Evolutionary conservation across 2,113 vertebrate genomes (phyloP), one percentile per base, ranked within the genome.

Genomic region (Nannobrachium achirus): DNA sequence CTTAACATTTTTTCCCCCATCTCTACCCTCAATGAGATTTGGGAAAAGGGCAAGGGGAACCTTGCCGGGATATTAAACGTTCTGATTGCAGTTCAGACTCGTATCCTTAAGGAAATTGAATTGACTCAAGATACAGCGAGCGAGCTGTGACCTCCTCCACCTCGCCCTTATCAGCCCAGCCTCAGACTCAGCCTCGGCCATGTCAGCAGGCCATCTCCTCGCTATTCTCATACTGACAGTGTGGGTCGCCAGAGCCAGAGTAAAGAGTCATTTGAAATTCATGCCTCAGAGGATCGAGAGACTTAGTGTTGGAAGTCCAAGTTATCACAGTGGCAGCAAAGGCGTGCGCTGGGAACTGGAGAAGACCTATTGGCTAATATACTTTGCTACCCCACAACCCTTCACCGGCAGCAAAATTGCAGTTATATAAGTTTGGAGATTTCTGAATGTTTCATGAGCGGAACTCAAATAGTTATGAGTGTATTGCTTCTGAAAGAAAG

Each of bases 71-170:
- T 88, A 88, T 75, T 75, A 90, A 86, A 85, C 84, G 84, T 84
- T 86, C 69, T 80, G 86, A 88, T 86, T 86, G 85, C 19, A 11
- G 25, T 51, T 67, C 71, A 78, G 69, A 82, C 76, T 78, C 69
- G 84, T 83, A 71, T 86, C 81, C 86, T 89, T 83, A 80, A 86
- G 78, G 85, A 91, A 86, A 86, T 88, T 80, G 78, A 88, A 86
- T 82, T 87, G 87, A 88, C 80, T 84, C 83, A 86, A 72, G 74
- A 70, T 84, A 78, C 76, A 75, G 82, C 62, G 77, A 67, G 73
- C 80, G 70, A 33, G 25, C 41, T 19, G 50, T 85, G 85, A 90
- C 82, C 87, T 85, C 75, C 62, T 76, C 74, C 75, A 69, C 82
- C 75, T 78, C 76, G 3, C 63, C 69, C 80, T 90, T 87, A 90